A percentile compares a stretch with the other conserved stretches of the same genome.
Evolutionary conservation across 2,888 invertebrate genomes (phyloP).

Genomic region (Agrochola litura): DNA sequence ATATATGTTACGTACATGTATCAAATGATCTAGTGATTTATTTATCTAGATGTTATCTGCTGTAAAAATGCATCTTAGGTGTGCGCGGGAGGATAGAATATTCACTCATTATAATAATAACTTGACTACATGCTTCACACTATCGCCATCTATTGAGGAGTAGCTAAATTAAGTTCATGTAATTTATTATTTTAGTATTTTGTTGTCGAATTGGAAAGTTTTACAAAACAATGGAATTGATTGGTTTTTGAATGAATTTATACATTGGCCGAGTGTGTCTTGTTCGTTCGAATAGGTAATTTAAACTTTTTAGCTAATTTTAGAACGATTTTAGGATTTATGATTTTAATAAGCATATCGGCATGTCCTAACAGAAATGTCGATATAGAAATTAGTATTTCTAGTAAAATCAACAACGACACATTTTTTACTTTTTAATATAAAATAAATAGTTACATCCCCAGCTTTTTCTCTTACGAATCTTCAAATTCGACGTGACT

Average conservation of each 20-base stretch:
- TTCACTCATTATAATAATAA: constrained; percentile 39
- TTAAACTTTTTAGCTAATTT: constrained; percentile 53
- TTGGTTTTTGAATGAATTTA: constrained; percentile 62
- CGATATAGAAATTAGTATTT: constrained; percentile 30
- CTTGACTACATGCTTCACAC: constrained; percentile 59
- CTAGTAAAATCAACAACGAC: constrained; percentile 60
- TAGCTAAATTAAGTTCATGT: constrained; percentile 63
- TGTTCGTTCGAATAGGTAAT: constrained; percentile 57
- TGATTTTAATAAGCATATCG: constrained; percentile 42
- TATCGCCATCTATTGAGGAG: constrained; percentile 72
- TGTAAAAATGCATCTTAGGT: constrained; percentile 63
- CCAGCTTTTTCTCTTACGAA: constrained; percentile 35
- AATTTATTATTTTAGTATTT: constrained; percentile 40
- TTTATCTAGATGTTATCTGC: constrained; percentile 60
- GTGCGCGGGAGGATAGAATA: constrained; percentile 40
- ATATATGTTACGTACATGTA: constrained; percentile 54
- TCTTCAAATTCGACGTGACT: constrained; percentile 24
- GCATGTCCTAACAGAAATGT: constrained; percentile 6
- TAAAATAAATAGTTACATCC: constrained; percentile 28
- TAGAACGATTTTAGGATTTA: constrained; percentile 46
- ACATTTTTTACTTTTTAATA: constrained; percentile 42
- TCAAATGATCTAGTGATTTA: constrained; percentile 59
- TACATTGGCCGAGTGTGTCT: constrained; percentile 67
- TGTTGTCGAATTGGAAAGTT: constrained; percentile 29
- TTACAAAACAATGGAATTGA: constrained; percentile 41